Conservation (phyloP, 1,140 invertebrate genomes). For the Ceratitis capitata region DNA sequence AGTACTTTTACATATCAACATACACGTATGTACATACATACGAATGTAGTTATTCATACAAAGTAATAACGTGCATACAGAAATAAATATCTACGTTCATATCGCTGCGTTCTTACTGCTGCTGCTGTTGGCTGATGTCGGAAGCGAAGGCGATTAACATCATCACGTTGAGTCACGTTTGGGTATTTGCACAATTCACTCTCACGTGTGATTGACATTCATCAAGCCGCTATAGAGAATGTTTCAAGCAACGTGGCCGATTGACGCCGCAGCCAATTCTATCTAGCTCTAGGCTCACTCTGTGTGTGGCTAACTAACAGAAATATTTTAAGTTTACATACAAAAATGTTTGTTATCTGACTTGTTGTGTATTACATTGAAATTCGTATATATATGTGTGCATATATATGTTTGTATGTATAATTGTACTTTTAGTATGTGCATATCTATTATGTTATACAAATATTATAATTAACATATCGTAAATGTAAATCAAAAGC, state of each 20-base stretch:
- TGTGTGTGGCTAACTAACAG: background rate
- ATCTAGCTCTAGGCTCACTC: no score
- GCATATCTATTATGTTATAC: conserved; percentile 1
- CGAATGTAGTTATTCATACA: no score
- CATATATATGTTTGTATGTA: no score
- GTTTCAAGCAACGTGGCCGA: background rate
- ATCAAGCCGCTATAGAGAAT: background rate
- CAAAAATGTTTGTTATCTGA: background rate
- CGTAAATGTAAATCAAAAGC: background rate
- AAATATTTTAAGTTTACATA: no score
- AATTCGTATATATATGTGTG: no score
- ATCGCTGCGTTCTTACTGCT: no score
- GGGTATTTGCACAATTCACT: background rate
- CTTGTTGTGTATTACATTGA: background rate
- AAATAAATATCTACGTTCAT: background rate
- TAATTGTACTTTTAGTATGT: no score
- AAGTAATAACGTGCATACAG: no score
- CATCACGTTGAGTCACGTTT: conserved; percentile 38
- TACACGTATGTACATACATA: background rate
- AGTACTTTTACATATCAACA: no score
- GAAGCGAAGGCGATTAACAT: background rate
- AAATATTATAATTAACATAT: background rate
- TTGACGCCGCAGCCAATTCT: background rate
- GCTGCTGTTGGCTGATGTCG: background rate
- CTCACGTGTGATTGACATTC: conserved; percentile 38